Evolutionary conservation across 2,888 invertebrate genomes (phyloP), one percentile per base, ranked within the genome.

Genomic region (Lasioglossum marginatum): DNA sequence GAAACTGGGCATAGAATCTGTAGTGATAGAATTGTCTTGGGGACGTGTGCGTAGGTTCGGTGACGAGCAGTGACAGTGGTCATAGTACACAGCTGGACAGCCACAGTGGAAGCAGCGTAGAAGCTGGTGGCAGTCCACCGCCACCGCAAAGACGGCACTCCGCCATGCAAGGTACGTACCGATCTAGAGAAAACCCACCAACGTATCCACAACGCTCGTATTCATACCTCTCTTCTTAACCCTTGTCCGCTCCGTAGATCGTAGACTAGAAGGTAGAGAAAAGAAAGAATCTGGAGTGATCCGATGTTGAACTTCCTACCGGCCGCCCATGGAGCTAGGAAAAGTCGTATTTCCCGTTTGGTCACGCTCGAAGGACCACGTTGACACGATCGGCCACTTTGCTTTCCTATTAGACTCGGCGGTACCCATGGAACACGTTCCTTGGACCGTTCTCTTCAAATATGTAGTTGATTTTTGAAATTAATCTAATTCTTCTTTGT

Each of bases 11-110:
- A 70, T 90, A 90, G 92, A 91, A 93, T 90, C 91, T 93, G 92
- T 94, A 93, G 94, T 94, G 94, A 94, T 94, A 93, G 94, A 94
- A 92, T 92, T 94, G 92, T 94, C 91, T 94, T 94, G 93, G 93
- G 94, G 92, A 92, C 92, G 92, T 94, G 93, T 95, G 94, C 91
- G 93, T 95, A 95, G 98, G 98, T 95, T 98, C 98, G 92, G 98
- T 98, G 93, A 98, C 98, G 92, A 98, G 98, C 93, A 98, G 98
- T 95, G 98, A 98, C 96, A 98, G 98, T 94, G 98, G 98, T 93
- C 98, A 98, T 96, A 98, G 98, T 93, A 98, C 98, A 82, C 97
- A 97, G 94, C 95, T 96, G 92, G 97, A 96, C 95, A 96, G 96
- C 92, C 96, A 96, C 94, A 96, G 96, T 92, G 96, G 96, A 92